Conservation (phyloP, 2,113 vertebrate genomes). For the Hucho hucho region DNA sequence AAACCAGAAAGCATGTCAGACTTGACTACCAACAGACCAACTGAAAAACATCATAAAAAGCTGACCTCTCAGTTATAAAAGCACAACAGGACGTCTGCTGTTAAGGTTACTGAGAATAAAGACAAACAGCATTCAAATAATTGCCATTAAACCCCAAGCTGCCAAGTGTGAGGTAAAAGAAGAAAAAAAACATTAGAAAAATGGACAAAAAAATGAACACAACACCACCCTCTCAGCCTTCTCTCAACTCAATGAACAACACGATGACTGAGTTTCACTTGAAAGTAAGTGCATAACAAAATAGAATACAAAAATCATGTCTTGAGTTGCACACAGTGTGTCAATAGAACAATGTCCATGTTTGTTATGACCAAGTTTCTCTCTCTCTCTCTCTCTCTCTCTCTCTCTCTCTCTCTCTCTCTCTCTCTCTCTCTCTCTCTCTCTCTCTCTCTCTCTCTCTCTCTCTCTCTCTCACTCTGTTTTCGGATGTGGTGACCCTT, state of each 20-base stretch:
- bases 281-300: neutral
- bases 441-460: too few relatives aligned
- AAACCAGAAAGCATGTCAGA: slow-evolving; percentile 4
- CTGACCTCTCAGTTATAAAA: neutral
- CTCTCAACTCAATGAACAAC: too few relatives aligned
- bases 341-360: neutral
- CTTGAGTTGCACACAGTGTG: neutral
- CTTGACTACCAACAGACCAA: too few relatives aligned
- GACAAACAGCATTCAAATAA: slow-evolving; percentile 3
- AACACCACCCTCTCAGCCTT: too few relatives aligned
- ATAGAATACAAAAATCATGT: neutral
- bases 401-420: too few relatives aligned
- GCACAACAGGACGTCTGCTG: neutral
- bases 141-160: slow-evolving; percentile 48
- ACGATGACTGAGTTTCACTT: neutral
- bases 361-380: neutral
- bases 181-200: neutral
- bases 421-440: too few relatives aligned
- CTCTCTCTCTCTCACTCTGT: neutral
- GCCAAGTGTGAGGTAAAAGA: slow-evolving; percentile 44
- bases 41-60: neutral
- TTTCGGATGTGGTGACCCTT: neutral
- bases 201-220: slow-evolving; percentile 3
- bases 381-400: too few relatives aligned
- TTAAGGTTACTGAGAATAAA: slow-evolving; percentile 2